Evolutionary conservation across 2,797 vertebrate genomes (phyloP).

Genomic region (Acipenser oxyrinchus): DNA sequence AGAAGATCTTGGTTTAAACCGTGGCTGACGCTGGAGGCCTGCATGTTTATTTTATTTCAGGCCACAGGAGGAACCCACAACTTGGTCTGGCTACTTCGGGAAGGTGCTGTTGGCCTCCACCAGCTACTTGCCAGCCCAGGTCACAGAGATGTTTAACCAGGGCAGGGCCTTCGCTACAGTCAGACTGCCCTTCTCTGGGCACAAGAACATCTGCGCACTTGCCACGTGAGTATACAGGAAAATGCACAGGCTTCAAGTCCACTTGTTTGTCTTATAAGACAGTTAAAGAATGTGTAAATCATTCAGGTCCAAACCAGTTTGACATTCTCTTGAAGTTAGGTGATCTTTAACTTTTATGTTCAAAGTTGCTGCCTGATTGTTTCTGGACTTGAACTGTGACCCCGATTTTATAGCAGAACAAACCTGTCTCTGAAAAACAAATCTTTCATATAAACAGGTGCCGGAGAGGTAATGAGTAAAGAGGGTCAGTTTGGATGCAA

Average conservation of each 20-base stretch:
- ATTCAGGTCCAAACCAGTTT: too few relatives aligned
- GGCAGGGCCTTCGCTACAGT: constrained; percentile 94
- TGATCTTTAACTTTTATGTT: too few relatives aligned
- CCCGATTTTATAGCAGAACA: too few relatives aligned
- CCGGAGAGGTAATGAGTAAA: background rate
- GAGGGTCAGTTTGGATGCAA: background rate
- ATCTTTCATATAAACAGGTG: too few relatives aligned
- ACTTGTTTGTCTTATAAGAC: too few relatives aligned
- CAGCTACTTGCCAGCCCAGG: constrained; percentile 91
- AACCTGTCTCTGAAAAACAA: too few relatives aligned
- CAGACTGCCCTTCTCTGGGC: constrained; percentile 91
- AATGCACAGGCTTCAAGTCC: too few relatives aligned
- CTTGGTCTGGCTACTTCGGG: constrained; percentile 94
- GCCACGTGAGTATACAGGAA: constrained; percentile 72
- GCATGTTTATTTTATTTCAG: constrained; percentile 41
- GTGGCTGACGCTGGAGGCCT: background rate
- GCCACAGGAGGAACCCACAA: constrained; percentile 93
- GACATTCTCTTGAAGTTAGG: too few relatives aligned
- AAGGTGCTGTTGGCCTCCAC: constrained; percentile 95
- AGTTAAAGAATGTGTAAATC: too few relatives aligned
- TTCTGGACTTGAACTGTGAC: too few relatives aligned
- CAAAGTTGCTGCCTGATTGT: too few relatives aligned
- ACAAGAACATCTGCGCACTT: constrained; percentile 95
- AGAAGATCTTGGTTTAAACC: background rate
- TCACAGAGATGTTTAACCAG: constrained; percentile 98